Conservation (phyloP, 1,140 invertebrate species). For the Cherax destructor region DNA sequence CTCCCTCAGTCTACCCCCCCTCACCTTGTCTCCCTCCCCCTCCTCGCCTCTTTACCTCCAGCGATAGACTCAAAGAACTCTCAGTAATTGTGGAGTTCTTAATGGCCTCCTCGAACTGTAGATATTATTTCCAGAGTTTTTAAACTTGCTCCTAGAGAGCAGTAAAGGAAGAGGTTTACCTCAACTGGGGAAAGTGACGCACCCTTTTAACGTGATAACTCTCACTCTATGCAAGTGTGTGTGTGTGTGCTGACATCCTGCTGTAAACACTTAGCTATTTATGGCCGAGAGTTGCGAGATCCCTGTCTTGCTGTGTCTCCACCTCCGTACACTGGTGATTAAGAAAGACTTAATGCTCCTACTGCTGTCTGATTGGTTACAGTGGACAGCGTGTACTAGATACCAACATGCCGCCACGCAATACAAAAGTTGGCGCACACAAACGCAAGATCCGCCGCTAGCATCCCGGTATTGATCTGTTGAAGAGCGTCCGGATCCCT, state of each 20-base stretch:
- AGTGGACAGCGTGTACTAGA: not conserved
- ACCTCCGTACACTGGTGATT: not conserved
- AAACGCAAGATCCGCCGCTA: slow-evolving; percentile 55
- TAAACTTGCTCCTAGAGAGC: not conserved
- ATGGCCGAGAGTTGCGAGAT: no score
- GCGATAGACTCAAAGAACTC: not conserved
- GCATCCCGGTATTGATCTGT: slow-evolving; percentile 60
- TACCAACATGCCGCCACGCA: slow-evolving; percentile 31
- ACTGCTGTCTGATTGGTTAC: not conserved
- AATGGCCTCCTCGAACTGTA: slow-evolving; percentile 12
- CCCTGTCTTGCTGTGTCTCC: no score
- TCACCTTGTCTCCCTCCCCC: not conserved
- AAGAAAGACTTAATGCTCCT: not conserved
- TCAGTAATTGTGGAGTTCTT: slow-evolving; percentile 29
- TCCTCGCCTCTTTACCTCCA: not conserved
- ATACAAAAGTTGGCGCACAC: slow-evolving; percentile 56
- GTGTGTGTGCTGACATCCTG: not conserved
- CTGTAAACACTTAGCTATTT: no score
- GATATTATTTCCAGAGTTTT: slow-evolving; percentile 14
- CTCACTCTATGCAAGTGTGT: not conserved
- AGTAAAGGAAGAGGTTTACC: not conserved
- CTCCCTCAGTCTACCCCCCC: no score
- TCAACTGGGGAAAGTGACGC: not conserved
- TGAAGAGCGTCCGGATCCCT: slow-evolving; percentile 34
- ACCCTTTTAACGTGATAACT: not conserved